phyloP scores from a whole-genome alignment of 2,113 vertebrate genomes.

The human (Homo sapiens) region DNA sequence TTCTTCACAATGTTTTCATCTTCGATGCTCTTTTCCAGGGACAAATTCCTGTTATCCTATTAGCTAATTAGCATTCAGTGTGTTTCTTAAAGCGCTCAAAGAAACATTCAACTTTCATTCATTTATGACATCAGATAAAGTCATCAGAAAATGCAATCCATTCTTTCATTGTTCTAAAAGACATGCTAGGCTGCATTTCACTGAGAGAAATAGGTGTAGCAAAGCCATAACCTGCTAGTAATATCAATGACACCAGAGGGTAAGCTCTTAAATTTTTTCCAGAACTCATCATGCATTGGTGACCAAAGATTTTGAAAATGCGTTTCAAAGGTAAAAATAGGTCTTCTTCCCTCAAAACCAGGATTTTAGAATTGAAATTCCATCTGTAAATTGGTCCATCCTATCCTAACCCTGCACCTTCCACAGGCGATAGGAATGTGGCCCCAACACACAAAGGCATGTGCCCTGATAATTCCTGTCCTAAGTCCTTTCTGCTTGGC shows the following conservation, averaged over 20 bases:
- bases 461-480: neutral
- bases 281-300: neutral
- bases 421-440: too few relatives aligned
- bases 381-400: neutral
- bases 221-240: neutral
- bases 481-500: neutral
- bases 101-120: neutral
- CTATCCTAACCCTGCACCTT: neutral
- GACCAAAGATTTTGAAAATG: neutral
- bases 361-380: neutral
- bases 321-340: neutral
- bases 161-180: neutral
- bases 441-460: fast-evolving
- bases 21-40: slow-evolving; percentile 35
- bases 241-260: neutral
- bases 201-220: neutral
- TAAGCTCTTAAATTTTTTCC: neutral
- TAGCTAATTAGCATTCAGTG: neutral
- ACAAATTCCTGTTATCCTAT: slow-evolving; percentile 17
- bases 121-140: neutral
- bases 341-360: neutral
- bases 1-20: neutral
- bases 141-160: neutral
- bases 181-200: neutral
- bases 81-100: neutral